Conservation (phyloP, 2,113 vertebrate genomes). For the Engystomops pustulosus region DNA sequence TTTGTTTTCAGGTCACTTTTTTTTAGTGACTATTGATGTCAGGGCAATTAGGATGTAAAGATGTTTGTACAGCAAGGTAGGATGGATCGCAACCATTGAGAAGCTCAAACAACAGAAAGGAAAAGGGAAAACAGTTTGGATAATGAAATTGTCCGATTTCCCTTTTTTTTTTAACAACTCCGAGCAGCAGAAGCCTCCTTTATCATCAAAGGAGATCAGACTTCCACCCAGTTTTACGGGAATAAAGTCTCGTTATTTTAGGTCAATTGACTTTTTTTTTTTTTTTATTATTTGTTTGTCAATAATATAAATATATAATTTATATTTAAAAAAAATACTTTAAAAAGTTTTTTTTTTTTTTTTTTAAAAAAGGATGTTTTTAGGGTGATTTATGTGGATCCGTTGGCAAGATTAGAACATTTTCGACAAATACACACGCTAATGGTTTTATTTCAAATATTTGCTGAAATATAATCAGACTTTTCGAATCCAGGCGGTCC, state of each 20-base stretch:
- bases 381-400: too few relatives aligned
- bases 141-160: constrained; percentile 37
- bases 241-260: not conserved
- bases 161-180: constrained; percentile 6
- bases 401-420: too few relatives aligned
- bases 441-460: too few relatives aligned
- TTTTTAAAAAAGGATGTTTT: too few relatives aligned
- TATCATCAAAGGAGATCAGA: not conserved
- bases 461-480: too few relatives aligned
- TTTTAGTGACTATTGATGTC: constrained; percentile 51
- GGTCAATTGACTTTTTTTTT: not conserved
- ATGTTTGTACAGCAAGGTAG: constrained; percentile 47
- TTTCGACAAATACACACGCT: too few relatives aligned
- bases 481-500: too few relatives aligned
- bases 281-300: too few relatives aligned
- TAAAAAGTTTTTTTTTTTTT: too few relatives aligned
- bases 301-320: too few relatives aligned
- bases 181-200: not conserved
- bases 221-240: not conserved
- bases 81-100: not conserved
- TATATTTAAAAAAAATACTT: too few relatives aligned
- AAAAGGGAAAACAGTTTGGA: constrained; percentile 25
- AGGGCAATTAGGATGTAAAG: constrained; percentile 45
- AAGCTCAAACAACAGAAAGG: constrained; percentile 40
- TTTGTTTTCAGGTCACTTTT: constrained; percentile 40